Percentiles rank a stretch among this genome's conserved stretches.
These are phyloP conservation scores for Sterrhoptilus dennistouni DNA, from an alignment of 2,113 vertebrate genomes.

Conservation along the genomic window DNA sequence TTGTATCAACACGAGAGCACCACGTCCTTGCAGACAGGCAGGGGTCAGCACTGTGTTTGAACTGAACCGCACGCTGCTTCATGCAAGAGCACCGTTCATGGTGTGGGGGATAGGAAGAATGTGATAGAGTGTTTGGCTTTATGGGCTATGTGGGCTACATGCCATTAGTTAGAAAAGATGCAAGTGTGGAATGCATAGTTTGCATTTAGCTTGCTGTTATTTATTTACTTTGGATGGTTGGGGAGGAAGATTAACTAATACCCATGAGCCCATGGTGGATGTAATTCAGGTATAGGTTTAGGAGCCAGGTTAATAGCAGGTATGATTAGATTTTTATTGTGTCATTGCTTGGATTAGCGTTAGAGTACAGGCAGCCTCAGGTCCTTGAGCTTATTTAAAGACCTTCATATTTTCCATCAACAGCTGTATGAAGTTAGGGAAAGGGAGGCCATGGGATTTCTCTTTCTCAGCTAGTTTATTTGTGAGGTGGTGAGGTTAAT, in stretches of 20 bases:
- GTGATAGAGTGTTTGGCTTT: neutral
- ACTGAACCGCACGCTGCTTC: neutral
- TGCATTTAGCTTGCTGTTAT: neutral
- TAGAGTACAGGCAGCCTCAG: neutral
- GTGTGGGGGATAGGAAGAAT: neutral
- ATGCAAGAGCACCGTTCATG: neutral
- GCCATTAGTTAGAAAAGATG: neutral
- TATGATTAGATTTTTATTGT: slow-evolving; percentile 22
- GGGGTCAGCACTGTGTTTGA: neutral
- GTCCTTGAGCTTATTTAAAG: slow-evolving; percentile 26
- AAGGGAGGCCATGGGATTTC: slow-evolving; percentile 53
- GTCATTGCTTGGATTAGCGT: neutral
- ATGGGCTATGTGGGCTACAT: neutral
- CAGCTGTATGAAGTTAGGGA: slow-evolving; percentile 50
- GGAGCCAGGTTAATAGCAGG: slow-evolving; percentile 8
- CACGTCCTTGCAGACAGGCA: neutral
- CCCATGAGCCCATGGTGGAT: rapidly evolving
- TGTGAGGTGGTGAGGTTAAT: slow-evolving; percentile 65
- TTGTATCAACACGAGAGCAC: neutral
- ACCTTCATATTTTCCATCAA: slow-evolving; percentile 6
- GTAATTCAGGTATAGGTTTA: neutral
- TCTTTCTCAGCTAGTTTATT: slow-evolving; percentile 64
- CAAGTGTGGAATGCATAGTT: neutral
- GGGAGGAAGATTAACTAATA: neutral
- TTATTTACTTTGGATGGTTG: neutral